Base-by-base conservation (phyloP, 2,888 invertebrate genomes). In the Mellilla xanthometata region DNA sequence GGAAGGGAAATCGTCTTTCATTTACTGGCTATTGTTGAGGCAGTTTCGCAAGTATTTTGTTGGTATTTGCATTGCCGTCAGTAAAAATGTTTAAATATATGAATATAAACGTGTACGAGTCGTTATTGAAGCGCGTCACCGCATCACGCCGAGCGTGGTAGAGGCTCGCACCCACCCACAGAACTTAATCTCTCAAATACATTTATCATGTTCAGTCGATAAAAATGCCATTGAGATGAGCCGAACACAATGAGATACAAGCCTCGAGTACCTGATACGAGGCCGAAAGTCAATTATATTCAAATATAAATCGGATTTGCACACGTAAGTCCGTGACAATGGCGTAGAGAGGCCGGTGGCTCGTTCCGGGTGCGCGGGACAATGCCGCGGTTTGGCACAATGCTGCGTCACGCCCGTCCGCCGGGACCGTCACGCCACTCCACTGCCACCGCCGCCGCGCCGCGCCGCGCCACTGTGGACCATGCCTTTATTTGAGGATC, bases 301-400 rank as follows among this genome's bases (percentile, higher is more conserved):
- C 87, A 87, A 89, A 89, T 89, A 86, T 82, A 87, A 89, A 89
- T 87, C 88, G 84, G 88, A 89, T 89, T 89, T 87, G 88, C 87
- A 72, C 86, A 85, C 79, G 78, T 89, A 89, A 89, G 85, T 72
- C 67, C 58, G 60, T 76, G 76, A 87, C 87, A 88, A 89, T 85
- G 62, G 79, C 70, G 72, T 75, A 81, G 81, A 75, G 80, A 82
- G 82, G 82, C 81, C 71, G 68, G 62, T 63, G 49, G 53, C 60
- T 56, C 61, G 52, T 58, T 66, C 63, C 67, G 56, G 28, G 19
- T 5, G 67, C 65, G 49, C 35, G 51, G 48, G 58, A 62, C 65
- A 65, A 66, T 60, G 58, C 50, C 54, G 61, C 58, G 60, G 65
- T 15, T 8, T 19, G 22, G 58, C 49, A 62, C 68, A 62, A 62